Evolutionary conservation across 2,113 vertebrate species (phyloP).

Genomic region (Turnix velox): DNA sequence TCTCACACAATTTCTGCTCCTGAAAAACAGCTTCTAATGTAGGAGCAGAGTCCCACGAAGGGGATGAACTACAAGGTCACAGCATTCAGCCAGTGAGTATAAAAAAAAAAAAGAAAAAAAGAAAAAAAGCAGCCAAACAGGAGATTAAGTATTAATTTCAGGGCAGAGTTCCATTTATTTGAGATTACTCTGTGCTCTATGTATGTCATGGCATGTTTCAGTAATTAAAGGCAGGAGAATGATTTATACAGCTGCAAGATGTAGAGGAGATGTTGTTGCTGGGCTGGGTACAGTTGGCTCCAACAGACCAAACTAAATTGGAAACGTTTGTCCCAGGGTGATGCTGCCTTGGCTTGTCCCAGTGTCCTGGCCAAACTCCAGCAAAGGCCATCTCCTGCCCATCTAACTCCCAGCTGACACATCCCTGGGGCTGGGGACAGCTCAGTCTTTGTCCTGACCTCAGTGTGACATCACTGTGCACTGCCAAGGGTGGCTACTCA

Average conservation of each 20-base stretch:
- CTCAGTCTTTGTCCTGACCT: neutral
- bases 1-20: conserved; percentile 38
- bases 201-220: neutral
- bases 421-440: neutral
- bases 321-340: neutral
- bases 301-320: neutral
- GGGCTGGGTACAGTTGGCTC: neutral
- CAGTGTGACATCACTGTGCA: neutral
- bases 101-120: too few relatives aligned
- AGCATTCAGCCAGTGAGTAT: neutral
- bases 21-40: conserved; percentile 3
- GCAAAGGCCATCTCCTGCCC: neutral
- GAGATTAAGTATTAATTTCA: conserved; percentile 41
- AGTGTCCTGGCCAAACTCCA: neutral
- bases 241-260: conserved; percentile 40
- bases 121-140: neutral
- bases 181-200: neutral
- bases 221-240: conserved; percentile 36
- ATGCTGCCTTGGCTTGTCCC: neutral
- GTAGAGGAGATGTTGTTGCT: neutral
- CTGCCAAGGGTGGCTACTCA: neutral
- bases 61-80: conserved; percentile 15
- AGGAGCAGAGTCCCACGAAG: neutral
- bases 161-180: neutral
- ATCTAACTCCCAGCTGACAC: neutral